A percentile compares a stretch with the other conserved stretches of the same genome.
Evolutionary conservation across 2,888 invertebrate species (phyloP).

Genomic region (Hydroisotoma schaefferi): DNA sequence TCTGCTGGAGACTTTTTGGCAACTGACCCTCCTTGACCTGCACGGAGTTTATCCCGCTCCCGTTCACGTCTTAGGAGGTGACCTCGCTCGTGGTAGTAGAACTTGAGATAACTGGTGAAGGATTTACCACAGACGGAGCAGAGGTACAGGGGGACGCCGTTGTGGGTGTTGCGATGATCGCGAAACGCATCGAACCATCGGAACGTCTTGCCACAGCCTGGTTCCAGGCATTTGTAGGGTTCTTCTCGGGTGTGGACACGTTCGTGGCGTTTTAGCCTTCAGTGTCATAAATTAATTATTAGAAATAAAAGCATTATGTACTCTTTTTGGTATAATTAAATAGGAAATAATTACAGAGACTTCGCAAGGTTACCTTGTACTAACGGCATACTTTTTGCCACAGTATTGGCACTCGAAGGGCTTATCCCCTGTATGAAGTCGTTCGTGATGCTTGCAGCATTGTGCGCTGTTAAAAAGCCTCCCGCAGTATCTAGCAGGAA

Average conservation of each 20-base stretch:
- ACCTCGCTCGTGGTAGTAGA: constrained; percentile 42
- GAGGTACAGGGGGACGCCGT: constrained; percentile 37
- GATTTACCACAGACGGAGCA: constrained; percentile 40
- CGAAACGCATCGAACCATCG: constrained; percentile 43
- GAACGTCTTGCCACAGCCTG: constrained; percentile 36
- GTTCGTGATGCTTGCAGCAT: constrained; percentile 39
- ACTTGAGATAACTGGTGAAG: constrained; percentile 40
- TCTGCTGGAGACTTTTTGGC: no score
- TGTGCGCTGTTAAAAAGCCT: constrained; percentile 36
- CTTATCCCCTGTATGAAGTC: constrained; percentile 37
- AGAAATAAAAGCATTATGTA: not conserved
- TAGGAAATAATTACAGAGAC: not conserved
- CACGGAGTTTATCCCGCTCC: constrained; percentile 27
- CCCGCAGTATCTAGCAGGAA: constrained; percentile 29
- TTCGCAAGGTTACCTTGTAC: constrained; percentile 28
- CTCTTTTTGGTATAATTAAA: not conserved
- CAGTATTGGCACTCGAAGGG: constrained; percentile 39
- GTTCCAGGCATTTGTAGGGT: constrained; percentile 38
- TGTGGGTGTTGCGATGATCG: constrained; percentile 42
- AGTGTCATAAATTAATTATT: no score
- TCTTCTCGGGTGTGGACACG: constrained; percentile 39
- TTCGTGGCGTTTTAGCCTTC: constrained; percentile 39
- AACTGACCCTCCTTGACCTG: no score
- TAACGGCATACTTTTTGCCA: constrained; percentile 39
- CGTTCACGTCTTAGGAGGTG: constrained; percentile 38